Base-by-base conservation (phyloP, 2,797 vertebrate genomes). In the Gobio occitaniae region DNA sequence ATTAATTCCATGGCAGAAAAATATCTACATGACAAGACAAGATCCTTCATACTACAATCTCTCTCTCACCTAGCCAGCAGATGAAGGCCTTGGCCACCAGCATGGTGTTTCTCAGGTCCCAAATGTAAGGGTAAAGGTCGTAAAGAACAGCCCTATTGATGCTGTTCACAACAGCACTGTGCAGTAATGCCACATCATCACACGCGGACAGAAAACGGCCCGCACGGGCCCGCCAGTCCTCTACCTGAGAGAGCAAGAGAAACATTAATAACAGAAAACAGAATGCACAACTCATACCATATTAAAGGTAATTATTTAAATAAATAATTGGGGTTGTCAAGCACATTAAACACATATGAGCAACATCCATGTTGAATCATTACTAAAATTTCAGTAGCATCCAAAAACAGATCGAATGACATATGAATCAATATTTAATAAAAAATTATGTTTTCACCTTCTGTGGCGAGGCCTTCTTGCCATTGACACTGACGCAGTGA, bases 51-150 rank as follows among this genome's bases (percentile, higher is more conserved):
- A 19, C 50, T 54, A 63, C 13, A 65, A 12, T 65, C 6, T 80
- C 48, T 56, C 66, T 76, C 95, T 70, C 89, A 96, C 96, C 96
- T 81, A 97, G 92, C 96, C 96, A 97, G 89, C 93, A 94, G 88
- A 96, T 36, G 32, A 97, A 97, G 78, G 96, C 96, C 65, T 96
- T 95, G 82, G 95, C 93, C 1, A 96, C 93, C 89, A 97, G 93
- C 52, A 96, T 93, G 0, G 94, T 93, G 93, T 97, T 97, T 78
- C 96, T 94, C 88, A 97, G 91, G 92, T 96, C 96, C 96, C 96
- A 97, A 82, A 97, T 95, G 41, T 97, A 97, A 29, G 96, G 96
- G 89, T 97, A 97, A 72, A 97, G 95, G 92, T 97, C 97, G 0
- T 97, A 97, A 52, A 97, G 95, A 84, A 97, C 93, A 0, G 95